Conservation (phyloP, 2,888 invertebrate genomes). For the Pachymerium ferrugineum region DNA sequence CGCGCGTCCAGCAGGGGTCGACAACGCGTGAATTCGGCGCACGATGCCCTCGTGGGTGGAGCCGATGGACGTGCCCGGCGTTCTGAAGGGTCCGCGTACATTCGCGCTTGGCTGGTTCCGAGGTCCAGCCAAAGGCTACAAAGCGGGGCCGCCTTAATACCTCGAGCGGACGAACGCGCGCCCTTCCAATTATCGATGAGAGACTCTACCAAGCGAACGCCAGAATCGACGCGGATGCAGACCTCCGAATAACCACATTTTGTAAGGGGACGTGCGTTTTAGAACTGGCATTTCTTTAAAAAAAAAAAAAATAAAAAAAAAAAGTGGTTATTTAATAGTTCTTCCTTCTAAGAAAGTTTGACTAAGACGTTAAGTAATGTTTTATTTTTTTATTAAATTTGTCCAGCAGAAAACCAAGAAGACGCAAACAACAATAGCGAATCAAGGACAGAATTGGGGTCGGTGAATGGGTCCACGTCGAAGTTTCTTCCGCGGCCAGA, state of each 20-base stretch:
- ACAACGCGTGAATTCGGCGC: conserved; percentile 5
- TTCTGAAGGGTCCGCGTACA: conserved; percentile 36
- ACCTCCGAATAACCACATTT: background rate
- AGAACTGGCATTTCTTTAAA: background rate
- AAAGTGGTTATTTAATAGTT: no score
- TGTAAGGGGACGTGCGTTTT: no score
- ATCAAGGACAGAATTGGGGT: conserved; percentile 41
- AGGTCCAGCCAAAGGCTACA: conserved; percentile 21
- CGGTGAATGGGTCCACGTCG: conserved; percentile 16
- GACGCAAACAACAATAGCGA: conserved; percentile 47
- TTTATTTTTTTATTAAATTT: background rate
- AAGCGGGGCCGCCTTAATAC: conserved; percentile 21
- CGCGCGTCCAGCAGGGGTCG: conserved; percentile 3
- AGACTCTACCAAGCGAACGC: conserved; percentile 6
- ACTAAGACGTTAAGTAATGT: background rate
- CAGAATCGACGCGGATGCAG: background rate
- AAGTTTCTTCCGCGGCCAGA: conserved; percentile 30
- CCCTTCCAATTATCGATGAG: conserved; percentile 21
- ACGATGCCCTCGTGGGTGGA: conserved; percentile 17
- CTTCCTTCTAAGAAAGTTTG: background rate
- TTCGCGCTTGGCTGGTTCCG: conserved; percentile 1
- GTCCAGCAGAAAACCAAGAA: conserved; percentile 18
- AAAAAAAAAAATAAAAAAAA: background rate
- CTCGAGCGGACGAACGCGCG: conserved; percentile 21
- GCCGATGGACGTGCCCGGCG: conserved; percentile 29